These are phyloP conservation scores for Cataglyphis rosenhaueri DNA, from an alignment of 2,888 invertebrate species.

Conservation along the genomic window DNA sequence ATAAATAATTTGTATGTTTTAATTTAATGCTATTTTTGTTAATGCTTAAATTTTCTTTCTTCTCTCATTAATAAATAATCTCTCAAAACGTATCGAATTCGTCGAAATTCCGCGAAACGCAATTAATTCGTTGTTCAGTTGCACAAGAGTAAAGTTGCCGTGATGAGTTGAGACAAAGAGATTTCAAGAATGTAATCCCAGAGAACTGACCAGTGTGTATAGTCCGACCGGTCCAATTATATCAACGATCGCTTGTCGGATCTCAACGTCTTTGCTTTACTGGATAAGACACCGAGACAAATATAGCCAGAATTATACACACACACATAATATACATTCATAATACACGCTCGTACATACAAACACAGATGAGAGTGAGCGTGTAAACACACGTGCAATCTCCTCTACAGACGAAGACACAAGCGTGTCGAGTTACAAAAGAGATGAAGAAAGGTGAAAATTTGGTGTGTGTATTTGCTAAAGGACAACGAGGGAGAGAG, in stretches of 20 bases:
- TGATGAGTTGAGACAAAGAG: conserved; percentile 46
- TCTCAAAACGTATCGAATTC: neutral
- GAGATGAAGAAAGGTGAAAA: conserved; percentile 61
- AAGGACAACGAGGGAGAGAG: conserved; percentile 62
- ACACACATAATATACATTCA: too few relatives aligned
- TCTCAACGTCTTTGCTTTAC: conserved; percentile 30
- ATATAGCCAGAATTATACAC: neutral
- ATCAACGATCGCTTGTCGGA: conserved; percentile 60
- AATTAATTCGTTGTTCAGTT: conserved; percentile 20
- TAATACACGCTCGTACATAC: neutral
- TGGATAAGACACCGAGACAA: conserved; percentile 8
- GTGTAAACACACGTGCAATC: neutral
- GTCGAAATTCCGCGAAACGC: neutral
- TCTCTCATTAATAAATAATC: neutral
- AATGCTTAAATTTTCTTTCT: neutral
- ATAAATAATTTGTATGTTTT: conserved; percentile 63
- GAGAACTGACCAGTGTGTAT: conserved; percentile 29
- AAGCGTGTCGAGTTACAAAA: conserved; percentile 68
- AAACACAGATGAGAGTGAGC: neutral
- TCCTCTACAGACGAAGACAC: conserved; percentile 36
- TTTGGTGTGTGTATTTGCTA: conserved; percentile 4
- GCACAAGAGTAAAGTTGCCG: neutral
- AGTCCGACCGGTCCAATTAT: conserved; percentile 61
- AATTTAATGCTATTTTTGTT: conserved; percentile 64
- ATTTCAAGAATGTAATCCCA: conserved; percentile 14